phyloP scores from a whole-genome alignment of 2,113 vertebrate genomes.

The Atlantisia rogersi region DNA sequence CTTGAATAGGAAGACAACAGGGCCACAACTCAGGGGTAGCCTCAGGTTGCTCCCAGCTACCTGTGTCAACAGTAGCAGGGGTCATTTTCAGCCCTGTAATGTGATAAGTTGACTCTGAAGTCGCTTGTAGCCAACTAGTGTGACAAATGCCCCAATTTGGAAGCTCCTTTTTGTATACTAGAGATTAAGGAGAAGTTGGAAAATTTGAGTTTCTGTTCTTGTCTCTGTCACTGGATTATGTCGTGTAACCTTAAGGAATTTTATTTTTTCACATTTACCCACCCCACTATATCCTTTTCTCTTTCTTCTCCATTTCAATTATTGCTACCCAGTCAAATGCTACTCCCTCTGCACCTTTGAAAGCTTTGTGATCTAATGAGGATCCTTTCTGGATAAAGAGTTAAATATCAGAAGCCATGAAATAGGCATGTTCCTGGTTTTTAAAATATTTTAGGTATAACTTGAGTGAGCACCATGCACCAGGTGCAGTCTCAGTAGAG shows the following conservation, averaged over 20 bases:
- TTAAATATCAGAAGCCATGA: not conserved
- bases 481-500: not conserved
- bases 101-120: not conserved
- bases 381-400: not conserved
- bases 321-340: not conserved
- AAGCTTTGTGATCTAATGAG: not conserved
- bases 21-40: not conserved
- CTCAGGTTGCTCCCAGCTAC: not conserved
- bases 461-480: not conserved
- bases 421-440: not conserved
- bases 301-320: not conserved
- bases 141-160: not conserved
- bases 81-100: not conserved
- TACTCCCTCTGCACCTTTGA: not conserved
- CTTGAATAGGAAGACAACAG: not conserved
- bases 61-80: not conserved
- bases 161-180: not conserved
- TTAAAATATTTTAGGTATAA: not conserved
- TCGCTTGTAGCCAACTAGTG: not conserved
- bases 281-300: not conserved
- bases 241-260: not conserved
- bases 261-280: not conserved
- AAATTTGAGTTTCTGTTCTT: not conserved
- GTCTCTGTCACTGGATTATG: not conserved
- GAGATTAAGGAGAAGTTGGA: not conserved